Conservation (phyloP, 2,888 invertebrate species). For the Drosophila yooni region DNA sequence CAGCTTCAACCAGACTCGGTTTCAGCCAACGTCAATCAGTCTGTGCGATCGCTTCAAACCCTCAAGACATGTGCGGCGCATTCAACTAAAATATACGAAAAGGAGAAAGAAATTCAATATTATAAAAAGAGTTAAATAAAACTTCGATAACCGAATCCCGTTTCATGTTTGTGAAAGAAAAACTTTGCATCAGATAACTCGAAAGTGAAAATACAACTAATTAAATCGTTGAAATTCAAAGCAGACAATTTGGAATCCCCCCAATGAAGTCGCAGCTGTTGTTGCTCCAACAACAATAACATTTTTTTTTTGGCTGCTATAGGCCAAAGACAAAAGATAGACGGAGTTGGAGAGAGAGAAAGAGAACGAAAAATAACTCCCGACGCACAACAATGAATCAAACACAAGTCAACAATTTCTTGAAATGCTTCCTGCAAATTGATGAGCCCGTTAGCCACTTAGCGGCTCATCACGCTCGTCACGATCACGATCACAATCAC, state of each 20-base stretch:
- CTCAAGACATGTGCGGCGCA: slow-evolving; percentile 49
- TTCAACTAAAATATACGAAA: background rate
- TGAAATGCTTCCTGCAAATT: slow-evolving; percentile 78
- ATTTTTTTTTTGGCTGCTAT: slow-evolving; percentile 45
- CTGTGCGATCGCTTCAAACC: slow-evolving; percentile 70
- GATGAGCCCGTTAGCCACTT: slow-evolving; percentile 66
- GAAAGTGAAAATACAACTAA: slow-evolving; percentile 52
- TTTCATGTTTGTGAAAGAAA: slow-evolving; percentile 48
- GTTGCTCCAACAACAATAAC: slow-evolving; percentile 34
- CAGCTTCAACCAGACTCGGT: slow-evolving; percentile 47
- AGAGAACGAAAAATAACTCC: slow-evolving; percentile 21
- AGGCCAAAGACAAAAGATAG: slow-evolving; percentile 49
- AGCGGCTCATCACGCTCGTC: slow-evolving; percentile 41
- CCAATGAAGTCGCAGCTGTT: slow-evolving; percentile 43
- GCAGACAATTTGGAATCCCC: slow-evolving; percentile 5
- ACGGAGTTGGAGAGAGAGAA: background rate
- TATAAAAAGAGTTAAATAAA: slow-evolving; percentile 11
- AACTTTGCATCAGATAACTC: slow-evolving; percentile 39
- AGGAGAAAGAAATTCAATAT: slow-evolving; percentile 2
- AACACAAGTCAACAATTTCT: slow-evolving; percentile 74
- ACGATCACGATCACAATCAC: slow-evolving; percentile 47
- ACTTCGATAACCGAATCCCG: slow-evolving; percentile 44
- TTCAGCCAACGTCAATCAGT: slow-evolving; percentile 61
- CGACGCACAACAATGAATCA: slow-evolving; percentile 63
- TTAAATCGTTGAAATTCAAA: slow-evolving; percentile 39